Percentiles rank a stretch among this genome's conserved stretches.
These are phyloP conservation scores for Coptodon rendalli DNA, from an alignment of 2,113 vertebrate genomes.

Conservation along the genomic window DNA sequence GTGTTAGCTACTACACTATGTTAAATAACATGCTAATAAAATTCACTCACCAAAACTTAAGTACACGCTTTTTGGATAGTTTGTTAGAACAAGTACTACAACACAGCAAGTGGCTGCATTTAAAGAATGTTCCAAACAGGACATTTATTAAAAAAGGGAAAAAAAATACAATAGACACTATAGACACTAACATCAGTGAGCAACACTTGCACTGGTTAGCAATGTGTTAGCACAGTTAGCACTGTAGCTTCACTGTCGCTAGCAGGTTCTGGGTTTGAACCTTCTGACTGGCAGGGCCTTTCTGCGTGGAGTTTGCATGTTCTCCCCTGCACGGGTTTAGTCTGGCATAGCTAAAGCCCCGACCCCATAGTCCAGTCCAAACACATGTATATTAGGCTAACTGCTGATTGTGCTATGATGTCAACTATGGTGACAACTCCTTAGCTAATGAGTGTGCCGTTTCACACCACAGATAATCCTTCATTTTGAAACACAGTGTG, in stretches of 20 bases:
- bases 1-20: background rate
- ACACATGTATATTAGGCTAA: background rate
- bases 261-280: background rate
- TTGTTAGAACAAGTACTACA: background rate
- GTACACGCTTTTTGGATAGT: background rate
- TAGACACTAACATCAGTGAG: background rate
- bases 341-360: background rate
- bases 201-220: background rate
- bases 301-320: background rate
- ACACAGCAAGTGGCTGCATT: background rate
- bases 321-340: background rate
- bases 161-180: background rate
- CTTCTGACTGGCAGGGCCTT: background rate
- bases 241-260: background rate
- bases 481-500: background rate
- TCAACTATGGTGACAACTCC: background rate
- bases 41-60: background rate
- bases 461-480: background rate
- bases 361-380: background rate
- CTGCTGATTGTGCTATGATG: background rate
- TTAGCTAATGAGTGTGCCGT: background rate
- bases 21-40: background rate
- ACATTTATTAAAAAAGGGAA: background rate
- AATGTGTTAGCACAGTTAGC: background rate
- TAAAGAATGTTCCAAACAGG: background rate